Base-by-base conservation (phyloP, 2,113 vertebrate species). In the Silurus asotus region DNA sequence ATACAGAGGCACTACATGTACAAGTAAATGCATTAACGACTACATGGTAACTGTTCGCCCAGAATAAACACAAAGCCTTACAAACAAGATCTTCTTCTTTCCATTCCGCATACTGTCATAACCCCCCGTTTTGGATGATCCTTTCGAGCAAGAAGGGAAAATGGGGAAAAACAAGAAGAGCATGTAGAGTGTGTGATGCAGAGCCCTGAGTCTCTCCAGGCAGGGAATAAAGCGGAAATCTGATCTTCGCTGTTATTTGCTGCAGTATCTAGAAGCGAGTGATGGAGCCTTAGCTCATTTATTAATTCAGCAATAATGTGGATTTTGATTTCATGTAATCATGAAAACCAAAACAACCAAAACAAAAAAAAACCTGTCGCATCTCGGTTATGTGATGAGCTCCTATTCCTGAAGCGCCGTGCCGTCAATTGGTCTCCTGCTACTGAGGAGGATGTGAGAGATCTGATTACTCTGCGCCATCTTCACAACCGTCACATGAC, bases 401-500 rank as follows among this genome's bases (percentile, higher is more conserved):
- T 8, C 17, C 45, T 10, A 7, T 4, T 74, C 19, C 75, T 77
- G 53, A 17, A 58, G 19, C 14, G 28, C 48, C 17, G 74, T 10
- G 72, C 84, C 23, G 67, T 20, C 15, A 69, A 79, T 20, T 48
- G 49, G 25, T 45, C 84, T 64, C 61, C 58, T 48, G n/a, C 45
- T 59, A 37, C 51, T 17, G 53, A 53, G 3, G 55, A 37, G 78
- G 58, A 86, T 81, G 77, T 23, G 56, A 74, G 58, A 65, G 79
- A 75, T 51, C 37, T 61, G 85, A 62, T 86, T 74, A 65, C 79
- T 58, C 53, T 86, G 85, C 79, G 85, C 85, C 86, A 87, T 83
- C 80, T 87, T 87, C 86, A 87, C 28, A 45, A 48, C 85, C 51
- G 85, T 86, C 79, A 86, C 85, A 75, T 74, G 85, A 86, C 79